Evolutionary conservation across 2,888 invertebrate genomes (phyloP).

Genomic region (Melangyna quadrimaculata): DNA sequence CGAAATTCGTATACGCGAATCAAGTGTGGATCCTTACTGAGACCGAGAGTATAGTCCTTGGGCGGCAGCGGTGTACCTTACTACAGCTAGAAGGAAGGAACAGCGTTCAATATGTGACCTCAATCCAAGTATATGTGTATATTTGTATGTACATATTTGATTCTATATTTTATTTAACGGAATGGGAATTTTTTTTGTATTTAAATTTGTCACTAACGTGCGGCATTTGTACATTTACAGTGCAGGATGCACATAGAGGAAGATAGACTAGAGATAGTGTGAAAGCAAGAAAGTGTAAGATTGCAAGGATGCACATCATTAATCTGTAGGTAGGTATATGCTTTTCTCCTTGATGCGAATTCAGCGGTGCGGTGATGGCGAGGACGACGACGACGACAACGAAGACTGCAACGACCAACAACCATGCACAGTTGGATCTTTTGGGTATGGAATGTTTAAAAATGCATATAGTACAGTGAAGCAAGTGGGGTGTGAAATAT

Average conservation of each 20-base stretch:
- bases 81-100: not conserved
- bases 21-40: not conserved
- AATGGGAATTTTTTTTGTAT: slow-evolving; percentile 33
- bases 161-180: slow-evolving; percentile 33
- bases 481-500: slow-evolving; percentile 55
- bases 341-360: slow-evolving; percentile 2
- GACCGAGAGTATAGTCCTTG: slow-evolving; percentile 5
- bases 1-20: not conserved
- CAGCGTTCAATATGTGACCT: slow-evolving; percentile 33
- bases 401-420: not conserved
- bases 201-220: slow-evolving; percentile 45
- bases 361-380: not conserved
- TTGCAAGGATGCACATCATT: slow-evolving; percentile 49
- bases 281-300: slow-evolving; percentile 35
- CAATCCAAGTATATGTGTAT: not conserved
- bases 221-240: not conserved
- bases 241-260: not conserved
- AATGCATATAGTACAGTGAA: slow-evolving; percentile 21
- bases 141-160: slow-evolving; percentile 38
- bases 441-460: slow-evolving; percentile 1
- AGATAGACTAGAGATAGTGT: not conserved
- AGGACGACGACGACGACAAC: not conserved
- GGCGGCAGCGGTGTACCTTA: too few species aligned
- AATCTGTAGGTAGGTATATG: slow-evolving; percentile 20
- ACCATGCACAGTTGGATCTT: not conserved